Conservation (phyloP, 1,140 invertebrate species). For the Ceratitis capitata region DNA sequence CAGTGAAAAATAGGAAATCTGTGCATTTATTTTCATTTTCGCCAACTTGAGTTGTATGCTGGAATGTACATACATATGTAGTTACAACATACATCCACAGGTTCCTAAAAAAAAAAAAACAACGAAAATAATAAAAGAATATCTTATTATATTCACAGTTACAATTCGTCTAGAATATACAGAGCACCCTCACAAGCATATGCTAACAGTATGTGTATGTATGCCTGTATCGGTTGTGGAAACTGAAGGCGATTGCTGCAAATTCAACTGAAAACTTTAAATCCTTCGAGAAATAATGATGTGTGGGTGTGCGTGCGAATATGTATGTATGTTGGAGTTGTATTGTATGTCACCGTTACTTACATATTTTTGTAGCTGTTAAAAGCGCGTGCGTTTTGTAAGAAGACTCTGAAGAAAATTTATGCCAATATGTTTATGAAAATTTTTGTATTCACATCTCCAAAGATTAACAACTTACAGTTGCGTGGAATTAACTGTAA, state of each 20-base stretch:
- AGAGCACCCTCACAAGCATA: neutral
- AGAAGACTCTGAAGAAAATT: neutral
- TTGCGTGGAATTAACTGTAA: neutral
- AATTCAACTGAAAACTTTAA: slow-evolving; percentile 11
- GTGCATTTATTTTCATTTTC: slow-evolving; percentile 32
- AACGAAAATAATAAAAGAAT: neutral
- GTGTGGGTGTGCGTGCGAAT: neutral
- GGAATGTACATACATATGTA: neutral
- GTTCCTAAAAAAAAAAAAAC: neutral
- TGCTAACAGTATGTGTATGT: neutral
- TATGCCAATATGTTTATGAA: neutral
- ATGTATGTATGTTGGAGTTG: neutral
- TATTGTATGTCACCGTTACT: neutral
- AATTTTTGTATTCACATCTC: neutral
- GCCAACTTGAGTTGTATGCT: neutral
- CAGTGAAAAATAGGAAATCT: slow-evolving; percentile 31
- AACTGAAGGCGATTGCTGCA: neutral
- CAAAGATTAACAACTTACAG: neutral
- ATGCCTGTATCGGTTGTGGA: neutral
- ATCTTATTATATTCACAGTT: neutral
- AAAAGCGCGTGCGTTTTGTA: neutral
- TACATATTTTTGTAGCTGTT: neutral
- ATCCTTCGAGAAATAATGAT: neutral
- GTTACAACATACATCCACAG: neutral
- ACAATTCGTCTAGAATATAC: neutral